These are phyloP conservation scores for Cataglyphis livida DNA, from an alignment of 2,888 invertebrate species.

Conservation along the genomic window DNA sequence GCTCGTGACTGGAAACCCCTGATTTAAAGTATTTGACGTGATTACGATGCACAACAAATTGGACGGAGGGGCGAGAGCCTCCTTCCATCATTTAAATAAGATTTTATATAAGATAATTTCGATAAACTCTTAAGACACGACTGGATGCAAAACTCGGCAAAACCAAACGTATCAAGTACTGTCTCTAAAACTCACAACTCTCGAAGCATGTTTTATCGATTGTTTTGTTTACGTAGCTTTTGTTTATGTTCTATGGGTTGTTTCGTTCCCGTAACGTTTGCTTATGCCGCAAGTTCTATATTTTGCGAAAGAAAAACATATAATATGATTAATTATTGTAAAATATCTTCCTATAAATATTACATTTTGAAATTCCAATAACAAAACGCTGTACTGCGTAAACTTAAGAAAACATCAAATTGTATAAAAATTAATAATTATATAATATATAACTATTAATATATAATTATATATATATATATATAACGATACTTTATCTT, in stretches of 20 bases:
- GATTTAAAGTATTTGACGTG: constrained; percentile 19
- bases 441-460: neutral
- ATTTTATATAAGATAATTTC: constrained; percentile 38
- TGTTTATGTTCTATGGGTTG: neutral
- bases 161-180: constrained; percentile 33
- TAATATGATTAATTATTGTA: constrained; percentile 7
- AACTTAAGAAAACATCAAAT: neutral
- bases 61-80: neutral
- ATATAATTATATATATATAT: too few relatives aligned
- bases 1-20: constrained; percentile 37
- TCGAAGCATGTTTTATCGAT: constrained; percentile 6
- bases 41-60: constrained; percentile 36
- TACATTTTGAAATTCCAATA: neutral
- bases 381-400: neutral
- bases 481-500: too few relatives aligned
- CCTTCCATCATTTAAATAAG: constrained; percentile 36
- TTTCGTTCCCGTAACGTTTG: constrained; percentile 5
- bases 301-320: neutral
- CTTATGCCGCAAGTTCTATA: neutral
- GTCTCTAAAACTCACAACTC: constrained; percentile 19
- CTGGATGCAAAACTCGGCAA: neutral
- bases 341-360: neutral
- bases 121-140: neutral
- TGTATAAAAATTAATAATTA: neutral
- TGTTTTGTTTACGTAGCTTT: constrained; percentile 7